A percentile compares a stretch with the other conserved stretches of the same genome.
Evolutionary conservation across 2,113 vertebrate species (phyloP).

Genomic region (Misgurnus anguillicaudatus): DNA sequence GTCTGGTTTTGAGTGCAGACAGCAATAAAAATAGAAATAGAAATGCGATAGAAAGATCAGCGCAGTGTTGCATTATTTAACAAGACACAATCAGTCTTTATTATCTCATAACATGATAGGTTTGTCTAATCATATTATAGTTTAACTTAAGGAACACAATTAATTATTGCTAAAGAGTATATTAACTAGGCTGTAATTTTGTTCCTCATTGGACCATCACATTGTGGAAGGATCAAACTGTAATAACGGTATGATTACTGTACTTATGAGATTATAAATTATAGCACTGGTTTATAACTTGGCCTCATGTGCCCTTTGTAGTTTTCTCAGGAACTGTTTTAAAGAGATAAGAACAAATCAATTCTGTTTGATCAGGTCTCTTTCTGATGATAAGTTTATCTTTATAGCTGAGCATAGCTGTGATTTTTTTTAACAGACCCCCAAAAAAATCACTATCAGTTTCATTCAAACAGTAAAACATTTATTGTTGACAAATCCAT

Average conservation of each 20-base stretch:
- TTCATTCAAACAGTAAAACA: background rate
- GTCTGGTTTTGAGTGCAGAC: too few species aligned
- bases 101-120: too few species aligned
- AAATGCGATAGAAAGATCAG: too few species aligned
- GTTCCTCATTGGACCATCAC: too few species aligned
- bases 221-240: background rate
- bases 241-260: background rate
- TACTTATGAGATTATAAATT: background rate
- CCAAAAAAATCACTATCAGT: background rate
- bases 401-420: background rate
- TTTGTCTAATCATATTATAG: background rate
- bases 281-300: background rate
- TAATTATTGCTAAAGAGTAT: background rate
- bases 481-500: background rate
- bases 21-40: too few species aligned
- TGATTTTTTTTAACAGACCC: too few species aligned
- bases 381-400: background rate
- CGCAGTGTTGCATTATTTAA: too few species aligned
- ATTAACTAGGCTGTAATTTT: background rate
- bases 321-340: background rate
- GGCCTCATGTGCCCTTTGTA: slow-evolving; percentile 1
- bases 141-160: background rate
- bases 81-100: too few species aligned
- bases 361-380: background rate
- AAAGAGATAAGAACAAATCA: background rate